phyloP scores from a whole-genome alignment of 2,113 vertebrate genomes.

The Microtus oregoni region DNA sequence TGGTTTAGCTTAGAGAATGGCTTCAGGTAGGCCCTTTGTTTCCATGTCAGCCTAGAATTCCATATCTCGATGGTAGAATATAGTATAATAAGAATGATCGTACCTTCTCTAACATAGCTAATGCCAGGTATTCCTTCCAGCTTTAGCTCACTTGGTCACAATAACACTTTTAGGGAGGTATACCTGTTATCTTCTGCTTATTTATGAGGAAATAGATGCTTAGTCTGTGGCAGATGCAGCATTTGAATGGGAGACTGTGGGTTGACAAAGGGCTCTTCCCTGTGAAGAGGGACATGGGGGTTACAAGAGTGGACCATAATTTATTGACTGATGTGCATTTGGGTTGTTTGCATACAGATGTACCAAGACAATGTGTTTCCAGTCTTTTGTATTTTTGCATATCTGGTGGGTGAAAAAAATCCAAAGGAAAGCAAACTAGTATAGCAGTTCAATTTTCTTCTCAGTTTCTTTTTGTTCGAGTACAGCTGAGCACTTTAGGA shows the following conservation, averaged over 20 bases:
- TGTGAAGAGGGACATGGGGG: not conserved
- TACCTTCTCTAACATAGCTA: not conserved
- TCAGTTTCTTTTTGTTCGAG: conserved; percentile 31
- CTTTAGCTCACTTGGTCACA: not conserved
- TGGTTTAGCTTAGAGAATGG: not conserved
- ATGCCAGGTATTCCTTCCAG: not conserved
- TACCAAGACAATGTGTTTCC: not conserved
- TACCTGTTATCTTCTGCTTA: not conserved
- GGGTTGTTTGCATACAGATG: not conserved
- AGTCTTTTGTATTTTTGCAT: not conserved
- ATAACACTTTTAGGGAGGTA: not conserved
- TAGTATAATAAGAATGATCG: not conserved
- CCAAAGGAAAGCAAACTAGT: not conserved
- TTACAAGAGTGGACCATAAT: not conserved
- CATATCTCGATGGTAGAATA: not conserved
- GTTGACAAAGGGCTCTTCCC: not conserved
- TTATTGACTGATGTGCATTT: conserved; percentile 4
- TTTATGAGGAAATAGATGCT: not conserved
- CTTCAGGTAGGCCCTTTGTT: not conserved
- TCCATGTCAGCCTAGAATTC: not conserved
- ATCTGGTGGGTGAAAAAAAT: not conserved
- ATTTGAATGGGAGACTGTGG: not conserved
- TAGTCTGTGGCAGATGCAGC: not conserved
- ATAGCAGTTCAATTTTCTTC: conserved; percentile 14
- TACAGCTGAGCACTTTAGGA: not conserved